These are phyloP conservation scores for Goniozus legneri DNA, from an alignment of 1,140 invertebrate genomes.

Conservation along the genomic window DNA sequence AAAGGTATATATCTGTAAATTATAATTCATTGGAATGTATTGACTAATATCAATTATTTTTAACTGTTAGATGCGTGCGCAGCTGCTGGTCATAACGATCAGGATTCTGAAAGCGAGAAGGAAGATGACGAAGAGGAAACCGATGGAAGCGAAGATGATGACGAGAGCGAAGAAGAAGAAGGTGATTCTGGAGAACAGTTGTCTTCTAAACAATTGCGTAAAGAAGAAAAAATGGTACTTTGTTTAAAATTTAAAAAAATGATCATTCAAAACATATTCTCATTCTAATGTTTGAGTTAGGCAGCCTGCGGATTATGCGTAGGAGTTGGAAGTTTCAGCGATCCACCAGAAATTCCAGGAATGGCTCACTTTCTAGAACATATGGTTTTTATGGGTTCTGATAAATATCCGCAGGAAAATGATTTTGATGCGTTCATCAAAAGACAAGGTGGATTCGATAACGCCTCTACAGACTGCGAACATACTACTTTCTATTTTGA, in stretches of 20 bases:
- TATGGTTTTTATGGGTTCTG: constrained; percentile 92
- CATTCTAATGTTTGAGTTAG: constrained; percentile 33
- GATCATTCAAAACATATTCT: neutral
- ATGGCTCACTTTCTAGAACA: constrained; percentile 94
- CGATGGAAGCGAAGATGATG: constrained; percentile 24
- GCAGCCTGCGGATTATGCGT: constrained; percentile 70
- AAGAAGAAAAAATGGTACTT: constrained; percentile 47
- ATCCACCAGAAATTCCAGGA: constrained; percentile 76
- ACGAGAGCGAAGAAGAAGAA: constrained; percentile 19
- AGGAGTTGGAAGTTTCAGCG: constrained; percentile 69
- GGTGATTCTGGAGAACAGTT: constrained; percentile 19
- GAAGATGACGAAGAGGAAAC: constrained; percentile 21
- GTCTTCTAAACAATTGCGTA: constrained; percentile 19
- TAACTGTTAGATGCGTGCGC: neutral
- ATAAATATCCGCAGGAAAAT: constrained; percentile 84
- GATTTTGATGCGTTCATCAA: constrained; percentile 78
- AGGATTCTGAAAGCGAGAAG: constrained; percentile 1
- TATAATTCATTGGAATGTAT: neutral
- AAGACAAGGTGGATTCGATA: constrained; percentile 76
- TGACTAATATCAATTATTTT: neutral
- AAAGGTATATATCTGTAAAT: neutral
- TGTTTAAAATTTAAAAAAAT: neutral
- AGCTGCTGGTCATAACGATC: too few relatives aligned
- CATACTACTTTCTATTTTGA: constrained; percentile 86
- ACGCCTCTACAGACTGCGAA: constrained; percentile 83